Evolutionary conservation across 2,888 invertebrate genomes (phyloP), one percentile per base, ranked within the genome.

Genomic region (Troides aeacus): DNA sequence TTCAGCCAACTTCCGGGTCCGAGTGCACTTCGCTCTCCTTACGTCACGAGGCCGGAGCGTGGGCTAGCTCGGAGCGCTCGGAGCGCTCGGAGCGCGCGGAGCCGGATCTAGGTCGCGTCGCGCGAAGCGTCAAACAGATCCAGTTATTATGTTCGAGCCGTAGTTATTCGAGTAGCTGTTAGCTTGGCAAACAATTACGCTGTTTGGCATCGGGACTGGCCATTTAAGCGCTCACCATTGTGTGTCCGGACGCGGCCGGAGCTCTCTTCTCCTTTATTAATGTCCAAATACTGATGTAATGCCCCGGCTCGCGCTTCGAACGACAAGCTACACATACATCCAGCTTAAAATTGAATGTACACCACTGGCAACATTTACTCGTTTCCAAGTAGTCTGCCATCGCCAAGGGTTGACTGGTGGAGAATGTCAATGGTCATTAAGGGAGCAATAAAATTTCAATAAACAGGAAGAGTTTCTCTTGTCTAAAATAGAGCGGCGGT

Each of bases 121-220:
- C 62, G 46, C 21, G 30, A 30, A 58, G 66, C 50, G 62, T 15
- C 42, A 50, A 64, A 69, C 69, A 39, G 39, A 6, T 10, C 70
- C 68, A 68, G 69, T 69, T 72, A 70, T 68, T 64, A 70, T 61
- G 53, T 30, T 64, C 36, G 57, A 42, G 65, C 64, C 62, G 70
- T 70, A 70, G 68, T 72, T 72, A 72, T 72, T 7, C 70, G 68
- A 65, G 70, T 68, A 58, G 70, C 68, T 61, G 68, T 65, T 62
- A 68, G 60, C 63, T 70, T 72, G 72, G 68, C 68, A 68, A 66
- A 63, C 46, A 65, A 53, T 70, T 58, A 53, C 63, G 42, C 62
- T 18, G 12, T 46, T 70, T 70, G 70, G 66, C 66, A 66, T 42
- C 59, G 46, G 23, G 50, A 62, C 23, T 42, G 24, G 62, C 67